These are phyloP conservation scores for Cynocephalus volans DNA, from an alignment of 2,113 vertebrate species.

Conservation along the genomic window DNA sequence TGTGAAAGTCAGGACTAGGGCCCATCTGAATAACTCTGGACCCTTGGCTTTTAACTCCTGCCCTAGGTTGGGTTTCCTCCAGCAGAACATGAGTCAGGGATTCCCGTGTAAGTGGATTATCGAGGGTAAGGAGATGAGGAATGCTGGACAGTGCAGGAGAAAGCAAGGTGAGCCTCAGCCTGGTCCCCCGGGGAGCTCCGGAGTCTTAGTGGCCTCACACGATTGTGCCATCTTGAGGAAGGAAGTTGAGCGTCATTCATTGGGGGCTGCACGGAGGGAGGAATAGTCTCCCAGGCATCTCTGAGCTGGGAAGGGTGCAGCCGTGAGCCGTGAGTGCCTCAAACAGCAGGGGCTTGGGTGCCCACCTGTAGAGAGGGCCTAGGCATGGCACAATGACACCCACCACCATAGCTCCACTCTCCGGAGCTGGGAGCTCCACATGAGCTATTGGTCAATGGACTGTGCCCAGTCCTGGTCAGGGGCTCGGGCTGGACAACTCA, in stretches of 20 bases:
- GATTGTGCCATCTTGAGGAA: not conserved
- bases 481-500: rapidly evolving
- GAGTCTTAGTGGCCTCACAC: rapidly evolving
- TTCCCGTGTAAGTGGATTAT: too few relatives aligned
- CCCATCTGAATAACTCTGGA: not conserved
- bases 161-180: rapidly evolving
- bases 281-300: rapidly evolving
- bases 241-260: not conserved
- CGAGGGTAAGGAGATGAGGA: not conserved
- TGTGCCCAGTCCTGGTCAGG: rapidly evolving
- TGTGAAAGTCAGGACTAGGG: not conserved
- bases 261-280: not conserved
- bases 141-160: not conserved
- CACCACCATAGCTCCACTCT: rapidly evolving
- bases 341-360: rapidly evolving
- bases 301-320: not conserved
- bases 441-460: rapidly evolving
- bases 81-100: not conserved
- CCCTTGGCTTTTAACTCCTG: not conserved
- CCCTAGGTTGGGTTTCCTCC: not conserved
- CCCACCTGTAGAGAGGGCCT: rapidly evolving
- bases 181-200: not conserved
- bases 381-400: rapidly evolving
- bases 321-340: rapidly evolving
- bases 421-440: not conserved